Conservation (phyloP, 2,888 invertebrate genomes). For the Ariolimax columbianus region DNA sequence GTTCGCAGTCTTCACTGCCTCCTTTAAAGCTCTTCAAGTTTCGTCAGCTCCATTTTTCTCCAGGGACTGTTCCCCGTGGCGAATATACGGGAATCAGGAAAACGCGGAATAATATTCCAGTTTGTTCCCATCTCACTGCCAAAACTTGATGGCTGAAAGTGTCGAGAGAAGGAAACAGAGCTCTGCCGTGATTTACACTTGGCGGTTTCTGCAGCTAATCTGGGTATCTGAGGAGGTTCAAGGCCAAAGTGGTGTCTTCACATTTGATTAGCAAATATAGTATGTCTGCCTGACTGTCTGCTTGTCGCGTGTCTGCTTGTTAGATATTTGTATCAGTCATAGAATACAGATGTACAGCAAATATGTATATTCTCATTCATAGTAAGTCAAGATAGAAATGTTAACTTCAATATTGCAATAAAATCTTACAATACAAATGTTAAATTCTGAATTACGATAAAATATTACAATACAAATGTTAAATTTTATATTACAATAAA, state of each 20-base stretch:
- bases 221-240: background rate
- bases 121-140: conserved; percentile 24
- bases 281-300: background rate
- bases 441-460: no score
- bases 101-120: conserved; percentile 35
- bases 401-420: no score
- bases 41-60: conserved; percentile 24
- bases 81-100: conserved; percentile 3
- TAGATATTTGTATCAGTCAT: background rate
- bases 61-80: conserved; percentile 14
- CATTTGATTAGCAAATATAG: background rate
- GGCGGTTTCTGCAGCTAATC: background rate
- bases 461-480: no score
- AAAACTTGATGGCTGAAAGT: conserved; percentile 7
- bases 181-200: conserved; percentile 2
- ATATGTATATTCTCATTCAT: background rate
- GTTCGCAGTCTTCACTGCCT: background rate
- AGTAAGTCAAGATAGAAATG: no score
- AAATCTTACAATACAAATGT: no score
- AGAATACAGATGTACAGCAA: background rate
- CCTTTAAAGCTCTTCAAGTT: conserved; percentile 28
- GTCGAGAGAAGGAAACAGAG: background rate
- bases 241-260: background rate
- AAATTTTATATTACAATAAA: no score
- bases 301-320: background rate